A percentile compares a stretch with the other conserved stretches of the same genome.
These are phyloP conservation scores for Mormyrus lacerda DNA, from an alignment of 2,113 vertebrate species.

Conservation along the genomic window DNA sequence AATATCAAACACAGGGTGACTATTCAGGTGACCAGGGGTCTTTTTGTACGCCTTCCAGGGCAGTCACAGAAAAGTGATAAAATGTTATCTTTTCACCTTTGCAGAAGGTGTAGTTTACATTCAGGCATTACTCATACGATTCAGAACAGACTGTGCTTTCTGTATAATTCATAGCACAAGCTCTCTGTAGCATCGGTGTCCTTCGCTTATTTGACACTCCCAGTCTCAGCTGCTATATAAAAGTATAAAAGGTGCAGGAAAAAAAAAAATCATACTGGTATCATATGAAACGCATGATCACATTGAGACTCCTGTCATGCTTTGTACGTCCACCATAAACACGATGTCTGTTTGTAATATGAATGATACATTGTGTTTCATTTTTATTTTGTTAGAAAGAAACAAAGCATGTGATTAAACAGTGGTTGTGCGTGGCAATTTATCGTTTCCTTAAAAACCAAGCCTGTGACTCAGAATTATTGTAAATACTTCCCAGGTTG, in stretches of 20 bases:
- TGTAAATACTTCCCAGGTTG: not conserved
- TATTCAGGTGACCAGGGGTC: not conserved
- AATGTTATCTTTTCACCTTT: slow-evolving; percentile 13
- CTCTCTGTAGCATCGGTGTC: not conserved
- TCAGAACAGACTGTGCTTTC: not conserved
- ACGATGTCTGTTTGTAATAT: not conserved
- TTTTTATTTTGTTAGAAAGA: not conserved
- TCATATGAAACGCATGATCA: not conserved
- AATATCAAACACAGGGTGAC: not conserved
- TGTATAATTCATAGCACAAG: not conserved
- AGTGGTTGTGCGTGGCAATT: not conserved
- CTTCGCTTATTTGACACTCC: not conserved
- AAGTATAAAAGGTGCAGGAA: not conserved
- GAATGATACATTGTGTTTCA: not conserved
- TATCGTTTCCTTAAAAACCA: not conserved
- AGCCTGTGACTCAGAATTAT: not conserved
- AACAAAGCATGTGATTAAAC: not conserved
- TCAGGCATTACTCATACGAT: not conserved
- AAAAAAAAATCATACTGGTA: not conserved
- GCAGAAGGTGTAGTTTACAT: slow-evolving; percentile 5
- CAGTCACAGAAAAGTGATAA: not conserved
- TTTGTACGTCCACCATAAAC: not conserved
- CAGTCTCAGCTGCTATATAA: not conserved
- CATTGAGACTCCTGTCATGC: not conserved
- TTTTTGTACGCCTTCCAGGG: not conserved